Percentiles rank a stretch among this genome's conserved stretches.
phyloP scores from a whole-genome alignment of 2,888 invertebrate genomes.

The Ypsolopha sequella region DNA sequence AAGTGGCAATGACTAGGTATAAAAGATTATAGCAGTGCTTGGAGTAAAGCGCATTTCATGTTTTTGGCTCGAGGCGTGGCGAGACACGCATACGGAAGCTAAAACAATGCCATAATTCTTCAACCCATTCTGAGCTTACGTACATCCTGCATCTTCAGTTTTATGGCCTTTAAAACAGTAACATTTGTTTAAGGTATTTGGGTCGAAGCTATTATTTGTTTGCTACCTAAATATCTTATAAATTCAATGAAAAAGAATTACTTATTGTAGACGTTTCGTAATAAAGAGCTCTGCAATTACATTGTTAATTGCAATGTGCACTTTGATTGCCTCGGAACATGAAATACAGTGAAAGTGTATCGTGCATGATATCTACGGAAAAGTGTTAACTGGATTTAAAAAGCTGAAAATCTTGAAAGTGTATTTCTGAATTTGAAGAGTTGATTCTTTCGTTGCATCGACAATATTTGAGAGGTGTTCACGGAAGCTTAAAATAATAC shows the following conservation, averaged over 20 bases:
- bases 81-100: slow-evolving; percentile 39
- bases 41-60: slow-evolving; percentile 36
- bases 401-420: too few species aligned
- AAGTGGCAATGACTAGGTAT: slow-evolving; percentile 14
- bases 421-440: too few species aligned
- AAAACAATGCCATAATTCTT: slow-evolving; percentile 36
- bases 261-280: too few species aligned
- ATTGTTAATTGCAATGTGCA: not conserved
- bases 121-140: slow-evolving; percentile 23
- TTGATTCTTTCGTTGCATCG: too few species aligned
- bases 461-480: slow-evolving; percentile 46
- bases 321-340: not conserved
- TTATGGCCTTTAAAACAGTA: slow-evolving; percentile 2
- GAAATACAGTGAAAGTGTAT: slow-evolving; percentile 20
- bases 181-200: not conserved
- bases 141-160: slow-evolving; percentile 3
- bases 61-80: slow-evolving; percentile 33
- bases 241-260: too few species aligned
- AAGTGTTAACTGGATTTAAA: too few species aligned
- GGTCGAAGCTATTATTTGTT: too few species aligned
- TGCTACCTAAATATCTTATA: too few species aligned
- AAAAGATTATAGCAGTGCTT: slow-evolving; percentile 25
- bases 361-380: too few species aligned
- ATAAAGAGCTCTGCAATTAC: too few species aligned
- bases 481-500: slow-evolving; percentile 63